These are phyloP conservation scores for Picus viridis DNA, from an alignment of 2,797 vertebrate genomes.

Conservation along the genomic window DNA sequence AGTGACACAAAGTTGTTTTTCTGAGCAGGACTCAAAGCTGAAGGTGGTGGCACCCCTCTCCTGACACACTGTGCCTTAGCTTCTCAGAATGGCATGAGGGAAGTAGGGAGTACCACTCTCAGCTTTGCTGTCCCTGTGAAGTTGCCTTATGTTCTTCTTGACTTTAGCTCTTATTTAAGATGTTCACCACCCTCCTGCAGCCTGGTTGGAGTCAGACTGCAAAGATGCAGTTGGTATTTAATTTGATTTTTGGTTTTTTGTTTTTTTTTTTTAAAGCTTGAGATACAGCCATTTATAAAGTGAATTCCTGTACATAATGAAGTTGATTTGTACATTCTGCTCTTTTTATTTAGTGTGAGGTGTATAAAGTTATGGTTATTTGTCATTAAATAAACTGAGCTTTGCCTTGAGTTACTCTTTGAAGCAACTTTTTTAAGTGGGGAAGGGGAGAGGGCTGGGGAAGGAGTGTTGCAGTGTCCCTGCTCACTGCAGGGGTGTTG, in stretches of 20 bases:
- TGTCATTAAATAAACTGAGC: conserved; percentile 62
- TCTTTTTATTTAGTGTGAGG: conserved; percentile 52
- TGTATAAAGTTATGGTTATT: conserved; percentile 51
- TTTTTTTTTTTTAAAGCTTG: background rate
- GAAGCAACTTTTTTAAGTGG: background rate
- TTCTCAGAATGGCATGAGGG: background rate
- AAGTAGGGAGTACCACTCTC: background rate
- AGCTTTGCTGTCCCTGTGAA: background rate
- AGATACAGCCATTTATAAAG: conserved; percentile 7
- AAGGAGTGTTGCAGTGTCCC: too few species aligned
- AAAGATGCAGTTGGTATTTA: background rate
- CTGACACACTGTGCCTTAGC: conserved; percentile 1
- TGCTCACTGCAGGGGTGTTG: too few species aligned
- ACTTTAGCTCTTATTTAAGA: background rate
- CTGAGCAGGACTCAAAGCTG: background rate
- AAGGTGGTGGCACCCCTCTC: background rate
- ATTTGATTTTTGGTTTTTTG: background rate
- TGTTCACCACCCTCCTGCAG: background rate
- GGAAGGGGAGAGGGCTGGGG: too few species aligned
- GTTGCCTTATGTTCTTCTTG: conserved; percentile 33
- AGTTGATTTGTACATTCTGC: conserved; percentile 62
- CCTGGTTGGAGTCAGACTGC: background rate
- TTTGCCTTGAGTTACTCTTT: conserved; percentile 19
- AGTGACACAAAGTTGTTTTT: background rate
- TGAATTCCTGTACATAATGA: conserved; percentile 49